Percentiles rank a stretch among this genome's conserved stretches.
Conservation (phyloP, 2,113 vertebrate species). For the Nothobranchius kuhntae region DNA sequence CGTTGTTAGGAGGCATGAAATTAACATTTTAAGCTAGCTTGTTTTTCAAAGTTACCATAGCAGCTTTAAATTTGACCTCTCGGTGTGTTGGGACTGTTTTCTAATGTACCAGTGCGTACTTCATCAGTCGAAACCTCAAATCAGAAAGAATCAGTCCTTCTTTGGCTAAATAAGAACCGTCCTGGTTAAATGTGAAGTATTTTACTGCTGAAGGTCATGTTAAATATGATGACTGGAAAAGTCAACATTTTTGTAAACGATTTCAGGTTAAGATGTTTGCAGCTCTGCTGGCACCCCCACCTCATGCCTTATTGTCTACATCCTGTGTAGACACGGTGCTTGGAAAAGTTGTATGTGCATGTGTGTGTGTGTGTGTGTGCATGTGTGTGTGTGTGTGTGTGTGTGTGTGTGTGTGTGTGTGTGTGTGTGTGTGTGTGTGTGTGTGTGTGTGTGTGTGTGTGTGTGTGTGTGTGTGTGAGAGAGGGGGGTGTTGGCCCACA, state of each 20-base stretch:
- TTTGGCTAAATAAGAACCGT: too few relatives aligned
- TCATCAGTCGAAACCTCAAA: too few relatives aligned
- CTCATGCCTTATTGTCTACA: slow-evolving; percentile 49
- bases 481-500: slow-evolving; percentile 61
- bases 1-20: too few relatives aligned
- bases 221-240: neutral
- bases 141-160: too few relatives aligned
- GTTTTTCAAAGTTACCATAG: too few relatives aligned
- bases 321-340: slow-evolving; percentile 55
- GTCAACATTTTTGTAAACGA: slow-evolving; percentile 7
- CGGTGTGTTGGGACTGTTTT: too few relatives aligned
- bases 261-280: slow-evolving; percentile 59
- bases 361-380: slow-evolving; percentile 34
- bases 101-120: too few relatives aligned
- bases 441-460: slow-evolving; percentile 14
- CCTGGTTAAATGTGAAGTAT: too few relatives aligned
- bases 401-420: neutral
- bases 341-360: slow-evolving; percentile 44
- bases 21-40: too few relatives aligned
- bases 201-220: neutral
- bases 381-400: slow-evolving; percentile 17
- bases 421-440: slow-evolving; percentile 31
- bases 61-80: too few relatives aligned
- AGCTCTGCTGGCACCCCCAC: slow-evolving; percentile 43
- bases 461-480: slow-evolving; percentile 23